Evolutionary conservation across 2,888 invertebrate genomes (phyloP).

Genomic region (Listrodromus nycthemerus): DNA sequence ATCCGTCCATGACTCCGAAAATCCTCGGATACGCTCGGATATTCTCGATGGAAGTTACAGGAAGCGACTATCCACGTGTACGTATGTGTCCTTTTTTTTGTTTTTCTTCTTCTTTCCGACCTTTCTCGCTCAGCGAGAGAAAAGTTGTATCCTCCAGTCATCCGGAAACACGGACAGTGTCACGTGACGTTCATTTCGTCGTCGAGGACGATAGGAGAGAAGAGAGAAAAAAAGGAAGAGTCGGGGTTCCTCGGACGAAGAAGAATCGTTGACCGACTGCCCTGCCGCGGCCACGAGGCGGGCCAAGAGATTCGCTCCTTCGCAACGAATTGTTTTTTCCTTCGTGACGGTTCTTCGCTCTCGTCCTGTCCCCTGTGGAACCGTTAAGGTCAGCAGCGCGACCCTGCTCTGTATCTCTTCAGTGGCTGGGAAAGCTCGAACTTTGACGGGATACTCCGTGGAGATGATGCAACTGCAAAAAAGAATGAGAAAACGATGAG

Average conservation of each 20-base stretch:
- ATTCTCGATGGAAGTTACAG: slow-evolving; percentile 12
- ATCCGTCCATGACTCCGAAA: background rate
- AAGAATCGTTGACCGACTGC: slow-evolving; percentile 71
- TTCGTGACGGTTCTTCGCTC: slow-evolving; percentile 34
- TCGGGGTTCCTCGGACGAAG: slow-evolving; percentile 53
- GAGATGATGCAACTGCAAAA: slow-evolving; percentile 3
- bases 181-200: slow-evolving; percentile 63
- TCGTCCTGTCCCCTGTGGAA: slow-evolving; percentile 69
- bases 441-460: slow-evolving; percentile 48
- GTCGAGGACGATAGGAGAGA: slow-evolving; percentile 28
- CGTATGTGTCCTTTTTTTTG: background rate
- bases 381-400: slow-evolving; percentile 70
- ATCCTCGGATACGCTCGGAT: background rate
- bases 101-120: background rate
- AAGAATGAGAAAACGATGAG: background rate
- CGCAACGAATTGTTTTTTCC: slow-evolving; percentile 73
- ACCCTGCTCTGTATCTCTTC: slow-evolving; percentile 52
- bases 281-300: slow-evolving; percentile 37
- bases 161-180: slow-evolving; percentile 61
- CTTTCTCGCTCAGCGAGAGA: slow-evolving; percentile 33
- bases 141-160: slow-evolving; percentile 50
- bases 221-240: slow-evolving; percentile 34
- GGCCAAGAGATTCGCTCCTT: slow-evolving; percentile 36
- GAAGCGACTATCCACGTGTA: slow-evolving; percentile 2
- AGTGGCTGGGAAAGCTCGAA: slow-evolving; percentile 39